Base-by-base conservation (phyloP, 1,140 invertebrate species). In the Hesperophylax magnus region DNA sequence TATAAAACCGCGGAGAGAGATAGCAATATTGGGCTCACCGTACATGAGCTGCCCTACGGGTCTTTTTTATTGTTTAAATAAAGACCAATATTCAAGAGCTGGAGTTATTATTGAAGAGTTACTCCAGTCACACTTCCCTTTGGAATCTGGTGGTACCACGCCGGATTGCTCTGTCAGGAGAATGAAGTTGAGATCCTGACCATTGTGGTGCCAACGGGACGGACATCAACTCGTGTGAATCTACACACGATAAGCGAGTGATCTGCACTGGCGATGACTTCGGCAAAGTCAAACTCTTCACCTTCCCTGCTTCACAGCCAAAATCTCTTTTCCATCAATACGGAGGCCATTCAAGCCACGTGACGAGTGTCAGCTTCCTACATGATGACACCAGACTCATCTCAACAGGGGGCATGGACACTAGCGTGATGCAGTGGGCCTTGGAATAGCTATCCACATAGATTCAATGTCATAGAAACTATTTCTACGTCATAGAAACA, bases 171-270 rank as follows among this genome's bases (percentile, higher is more conserved):
- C n/a, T n/a, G n/a, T n/a, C n/a, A n/a, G n/a, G n/a, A n/a, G n/a
- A n/a, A n/a, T n/a, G n/a, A n/a, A n/a, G n/a, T n/a, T n/a, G n/a
- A n/a, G n/a, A n/a, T n/a, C n/a, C n/a, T n/a, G n/a, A n/a, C n/a
- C n/a, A n/a, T n/a, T n/a, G n/a, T n/a, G n/a, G n/a, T n/a, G 95
- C 95, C 1, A 97, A 98, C 89, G 97, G 97, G n/a, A 96, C 96
- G 8, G 97, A 98, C 87, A 92, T 98, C 22, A 97, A 97, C 87
- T 91, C 92, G 47, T 95, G 94, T 87, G 91, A 87, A 65, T 91
- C 94, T 58, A 95, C 95, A 6, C 91, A 94, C 84, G 93, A 95
- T 84, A 86, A 89, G 15, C 92, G 93, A 65, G 86, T 98, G 5
- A 86, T 97, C 34, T 96, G 94, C 1, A 96, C 95, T 9, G 97